Percentiles rank a stretch among this genome's conserved stretches.
Evolutionary conservation across 2,113 vertebrate genomes (phyloP).

Genomic region (Crotophaga sulcirostris): DNA sequence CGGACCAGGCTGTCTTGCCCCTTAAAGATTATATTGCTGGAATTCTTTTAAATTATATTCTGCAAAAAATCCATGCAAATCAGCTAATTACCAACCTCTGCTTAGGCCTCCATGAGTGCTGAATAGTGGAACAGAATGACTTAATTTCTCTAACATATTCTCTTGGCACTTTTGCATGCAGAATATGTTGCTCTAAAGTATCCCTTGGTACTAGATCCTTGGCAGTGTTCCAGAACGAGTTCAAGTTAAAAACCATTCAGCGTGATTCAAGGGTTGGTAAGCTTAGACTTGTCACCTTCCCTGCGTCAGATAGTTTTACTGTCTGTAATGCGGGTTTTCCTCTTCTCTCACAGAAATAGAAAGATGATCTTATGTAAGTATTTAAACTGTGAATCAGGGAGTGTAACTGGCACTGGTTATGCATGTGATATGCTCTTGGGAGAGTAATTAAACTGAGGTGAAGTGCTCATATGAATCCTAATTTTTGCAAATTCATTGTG

Average conservation of each 20-base stretch:
- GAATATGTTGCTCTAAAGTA: slow-evolving; percentile 39
- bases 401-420: neutral
- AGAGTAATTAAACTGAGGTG: slow-evolving; percentile 45
- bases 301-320: neutral
- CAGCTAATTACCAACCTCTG: slow-evolving; percentile 46
- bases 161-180: slow-evolving; percentile 31
- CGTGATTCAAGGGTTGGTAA: neutral
- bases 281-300: slow-evolving; percentile 44
- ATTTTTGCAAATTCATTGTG: slow-evolving; percentile 7
- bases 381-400: slow-evolving; percentile 22
- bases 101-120: neutral
- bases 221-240: slow-evolving; percentile 29
- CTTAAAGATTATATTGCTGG: neutral
- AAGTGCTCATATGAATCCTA: slow-evolving; percentile 23
- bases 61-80: slow-evolving; percentile 34
- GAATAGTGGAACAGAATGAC: slow-evolving; percentile 31
- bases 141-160: slow-evolving; percentile 49
- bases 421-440: neutral
- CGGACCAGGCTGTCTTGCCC: neutral
- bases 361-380: neutral
- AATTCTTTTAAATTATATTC: slow-evolving; percentile 38
- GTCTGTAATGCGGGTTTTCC: slow-evolving; percentile 8
- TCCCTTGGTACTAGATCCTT: slow-evolving; percentile 4
- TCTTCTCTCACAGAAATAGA: neutral
- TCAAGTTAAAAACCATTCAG: neutral